Evolutionary conservation across 2,888 invertebrate genomes (phyloP), one percentile per base, ranked within the genome.

Genomic region (Perizoma affinitatum): DNA sequence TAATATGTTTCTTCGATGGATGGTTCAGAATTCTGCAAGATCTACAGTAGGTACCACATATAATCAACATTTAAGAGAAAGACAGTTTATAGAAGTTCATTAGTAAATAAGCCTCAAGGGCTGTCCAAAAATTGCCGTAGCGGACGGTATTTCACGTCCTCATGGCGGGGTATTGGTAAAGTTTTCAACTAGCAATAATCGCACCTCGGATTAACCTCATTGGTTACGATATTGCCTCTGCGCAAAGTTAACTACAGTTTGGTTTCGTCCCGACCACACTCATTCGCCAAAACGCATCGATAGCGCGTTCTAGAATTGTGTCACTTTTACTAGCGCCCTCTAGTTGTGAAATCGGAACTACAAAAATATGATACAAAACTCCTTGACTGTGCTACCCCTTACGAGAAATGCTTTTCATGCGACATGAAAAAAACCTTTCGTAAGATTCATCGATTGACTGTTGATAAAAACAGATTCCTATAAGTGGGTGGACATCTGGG

Each of bases 171-270:
- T 88, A 87, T 89, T 88, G 88, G 88, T 87, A 96, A 96, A 96
- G 96, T 96, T 96, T 96, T 96, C 96, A 96, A 96, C 96, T 96
- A 96, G 96, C 96, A 96, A 96, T 96, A 96, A 96, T 95, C 95
- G 95, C 96, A 95, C 95, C 96, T 96, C 96, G 95, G 96, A 95
- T 95, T 91, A 94, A 95, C 96, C 95, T 96, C 96, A 96, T 96
- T 94, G 96, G 96, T 96, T 96, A 96, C 96, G 96, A 96, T 96
- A 96, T 95, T 95, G 96, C 96, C 96, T 94, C 96, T 96, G 96
- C 96, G 96, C 96, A 96, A 96, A 96, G 96, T 94, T 96, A 79
- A 93, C 50, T 6, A 11, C 1, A 10, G 1, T 38, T 38, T 1
- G 11, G 5, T 43, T 43, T 10, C 11, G 43, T 8, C 5, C 4